Percentiles rank a stretch among this genome's conserved stretches.
Evolutionary conservation across 2,797 vertebrate genomes (phyloP).

Genomic region (Knipowitschia caucasica): DNA sequence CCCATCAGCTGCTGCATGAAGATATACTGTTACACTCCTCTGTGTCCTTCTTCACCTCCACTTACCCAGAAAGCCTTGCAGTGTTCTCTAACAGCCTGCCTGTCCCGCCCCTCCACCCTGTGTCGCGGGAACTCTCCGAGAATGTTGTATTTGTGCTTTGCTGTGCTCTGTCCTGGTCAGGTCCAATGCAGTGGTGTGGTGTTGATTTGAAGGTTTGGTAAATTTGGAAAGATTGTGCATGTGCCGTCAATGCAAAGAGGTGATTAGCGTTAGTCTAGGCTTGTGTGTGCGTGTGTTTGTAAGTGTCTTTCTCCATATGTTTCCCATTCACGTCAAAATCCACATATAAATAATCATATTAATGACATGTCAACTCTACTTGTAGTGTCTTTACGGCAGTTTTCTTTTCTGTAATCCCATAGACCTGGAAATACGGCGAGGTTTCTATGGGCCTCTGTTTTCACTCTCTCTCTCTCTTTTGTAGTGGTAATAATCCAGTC

Average conservation of each 20-base stretch:
- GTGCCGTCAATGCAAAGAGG: conserved; percentile 37
- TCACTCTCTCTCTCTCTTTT: conserved; percentile 3
- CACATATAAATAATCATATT: conserved; percentile 21
- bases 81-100: conserved; percentile 13
- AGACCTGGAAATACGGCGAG: conserved; percentile 15
- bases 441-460: conserved; percentile 25
- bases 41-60: conserved; percentile 20
- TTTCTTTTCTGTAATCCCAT: conserved; percentile 23
- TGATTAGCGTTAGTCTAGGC: conserved; percentile 46
- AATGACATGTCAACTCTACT: conserved; percentile 13
- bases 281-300: conserved; percentile 51
- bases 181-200: conserved; percentile 43
- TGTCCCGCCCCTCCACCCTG: conserved; percentile 12
- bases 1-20: conserved; percentile 67
- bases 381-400: conserved; percentile 14
- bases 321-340: conserved; percentile 29
- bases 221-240: conserved; percentile 49
- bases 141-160: conserved; percentile 34
- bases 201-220: conserved; percentile 20
- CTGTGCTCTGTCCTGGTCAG: conserved; percentile 42
- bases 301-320: conserved; percentile 19
- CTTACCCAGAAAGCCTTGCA: conserved; percentile 45
- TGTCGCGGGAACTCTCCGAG: conserved; percentile 29
- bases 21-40: conserved; percentile 26
- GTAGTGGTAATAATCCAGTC: conserved; percentile 40